phyloP scores from a whole-genome alignment of 2,888 invertebrate genomes.

The Cosmopolites sordidus region DNA sequence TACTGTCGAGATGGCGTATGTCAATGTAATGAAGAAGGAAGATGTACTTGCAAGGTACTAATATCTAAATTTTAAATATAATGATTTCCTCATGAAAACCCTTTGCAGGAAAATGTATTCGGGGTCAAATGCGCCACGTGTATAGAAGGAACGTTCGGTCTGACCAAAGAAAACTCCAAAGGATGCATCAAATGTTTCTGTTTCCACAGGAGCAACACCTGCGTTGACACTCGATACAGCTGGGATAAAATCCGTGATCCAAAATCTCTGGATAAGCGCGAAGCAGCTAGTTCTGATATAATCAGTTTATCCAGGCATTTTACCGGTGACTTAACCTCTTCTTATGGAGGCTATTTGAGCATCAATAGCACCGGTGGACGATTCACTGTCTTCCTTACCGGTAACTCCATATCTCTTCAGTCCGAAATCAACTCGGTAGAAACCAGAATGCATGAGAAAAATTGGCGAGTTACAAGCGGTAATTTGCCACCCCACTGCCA shows the following conservation, averaged over 20 bases:
- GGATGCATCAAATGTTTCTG: constrained; percentile 97
- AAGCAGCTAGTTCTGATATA: constrained; percentile 36
- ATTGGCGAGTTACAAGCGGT: constrained; percentile 57
- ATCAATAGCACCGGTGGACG: constrained; percentile 67
- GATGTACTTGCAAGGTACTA: constrained; percentile 83
- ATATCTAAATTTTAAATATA: neutral
- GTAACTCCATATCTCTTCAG: constrained; percentile 53
- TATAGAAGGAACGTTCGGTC: constrained; percentile 79
- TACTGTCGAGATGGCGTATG: constrained; percentile 56
- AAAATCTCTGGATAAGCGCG: constrained; percentile 45
- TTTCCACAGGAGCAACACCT: constrained; percentile 79
- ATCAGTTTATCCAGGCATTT: constrained; percentile 69
- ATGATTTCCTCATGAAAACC: neutral
- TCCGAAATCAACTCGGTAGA: constrained; percentile 30
- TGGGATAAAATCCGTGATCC: constrained; percentile 70
- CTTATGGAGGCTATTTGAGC: constrained; percentile 85
- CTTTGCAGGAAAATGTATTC: constrained; percentile 67
- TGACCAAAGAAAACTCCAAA: constrained; percentile 68
- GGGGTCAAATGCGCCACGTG: constrained; percentile 84
- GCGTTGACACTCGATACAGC: constrained; percentile 74
- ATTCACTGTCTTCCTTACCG: constrained; percentile 70
- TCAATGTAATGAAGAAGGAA: constrained; percentile 71
- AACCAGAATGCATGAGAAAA: constrained; percentile 68
- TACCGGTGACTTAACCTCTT: constrained; percentile 80
- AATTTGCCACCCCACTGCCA: constrained; percentile 46